Conservation (phyloP, 2,888 invertebrate species). For the Epistrophe grossulariae region DNA sequence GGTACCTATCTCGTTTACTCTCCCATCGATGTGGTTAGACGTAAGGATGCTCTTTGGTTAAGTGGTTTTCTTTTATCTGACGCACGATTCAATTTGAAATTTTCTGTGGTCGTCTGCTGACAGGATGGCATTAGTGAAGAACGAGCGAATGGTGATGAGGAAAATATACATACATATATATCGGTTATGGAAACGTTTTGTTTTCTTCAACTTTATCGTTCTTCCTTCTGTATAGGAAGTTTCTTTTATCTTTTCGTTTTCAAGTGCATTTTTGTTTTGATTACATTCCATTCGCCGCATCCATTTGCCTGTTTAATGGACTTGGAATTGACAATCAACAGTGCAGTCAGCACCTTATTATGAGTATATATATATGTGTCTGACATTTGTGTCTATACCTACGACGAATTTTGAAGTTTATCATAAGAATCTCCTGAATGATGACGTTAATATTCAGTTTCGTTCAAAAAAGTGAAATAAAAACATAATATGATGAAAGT, state of each 20-base stretch:
- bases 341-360: conserved; percentile 39
- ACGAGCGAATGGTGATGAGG: background rate
- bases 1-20: conserved; percentile 6
- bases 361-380: background rate
- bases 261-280: conserved; percentile 67
- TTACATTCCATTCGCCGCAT: conserved; percentile 32
- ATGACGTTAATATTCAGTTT: background rate
- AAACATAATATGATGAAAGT: conserved; percentile 22
- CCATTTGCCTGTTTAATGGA: conserved; percentile 33
- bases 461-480: conserved; percentile 16
- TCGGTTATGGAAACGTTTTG: conserved; percentile 35
- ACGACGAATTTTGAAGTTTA: conserved; percentile 19
- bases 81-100: conserved; percentile 67
- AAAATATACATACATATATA: too few relatives aligned
- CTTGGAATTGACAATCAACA: conserved; percentile 19
- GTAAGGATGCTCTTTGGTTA: conserved; percentile 66
- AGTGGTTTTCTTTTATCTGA: conserved; percentile 73
- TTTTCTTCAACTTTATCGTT: conserved; percentile 47
- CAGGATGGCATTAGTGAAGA: conserved; percentile 14
- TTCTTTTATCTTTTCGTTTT: conserved; percentile 24
- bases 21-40: conserved; percentile 37
- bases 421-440: conserved; percentile 7
- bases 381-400: conserved; percentile 26
- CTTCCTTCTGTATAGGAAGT: conserved; percentile 21
- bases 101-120: conserved; percentile 37